Percentiles rank a stretch among this genome's conserved stretches.
Evolutionary conservation across 2,888 invertebrate species (phyloP).

Genomic region (Parochlus steinenii): DNA sequence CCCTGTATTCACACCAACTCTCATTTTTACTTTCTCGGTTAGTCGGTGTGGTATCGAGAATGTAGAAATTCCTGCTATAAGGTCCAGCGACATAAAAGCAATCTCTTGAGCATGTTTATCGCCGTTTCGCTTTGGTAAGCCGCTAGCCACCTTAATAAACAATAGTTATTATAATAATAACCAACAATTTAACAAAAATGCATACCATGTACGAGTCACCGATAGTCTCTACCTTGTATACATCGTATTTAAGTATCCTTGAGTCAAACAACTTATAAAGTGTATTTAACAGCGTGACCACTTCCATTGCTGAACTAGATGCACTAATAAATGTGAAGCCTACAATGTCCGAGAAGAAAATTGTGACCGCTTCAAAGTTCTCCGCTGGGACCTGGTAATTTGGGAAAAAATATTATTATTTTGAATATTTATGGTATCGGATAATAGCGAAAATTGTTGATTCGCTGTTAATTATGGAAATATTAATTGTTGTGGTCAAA

Average conservation of each 20-base stretch:
- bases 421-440: too few species aligned
- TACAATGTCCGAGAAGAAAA: constrained; percentile 55
- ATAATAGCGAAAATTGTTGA: too few species aligned
- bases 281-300: constrained; percentile 49
- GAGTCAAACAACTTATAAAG: constrained; percentile 58
- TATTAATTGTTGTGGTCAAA: too few species aligned
- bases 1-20: constrained; percentile 44
- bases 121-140: constrained; percentile 23
- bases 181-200: background rate
- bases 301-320: constrained; percentile 44
- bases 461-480: too few species aligned
- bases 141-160: constrained; percentile 5
- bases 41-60: constrained; percentile 39
- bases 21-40: constrained; percentile 32
- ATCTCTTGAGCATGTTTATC: constrained; percentile 41
- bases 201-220: constrained; percentile 44
- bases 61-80: constrained; percentile 34
- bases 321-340: constrained; percentile 49
- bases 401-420: too few species aligned
- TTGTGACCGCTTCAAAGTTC: constrained; percentile 47
- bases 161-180: background rate
- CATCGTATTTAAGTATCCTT: constrained; percentile 50
- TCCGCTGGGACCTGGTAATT: constrained; percentile 38
- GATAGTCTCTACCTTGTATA: constrained; percentile 55
- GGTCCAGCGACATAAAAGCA: constrained; percentile 41